Conservation (phyloP, 2,797 vertebrate species). For the Intellagama lesueurii region DNA sequence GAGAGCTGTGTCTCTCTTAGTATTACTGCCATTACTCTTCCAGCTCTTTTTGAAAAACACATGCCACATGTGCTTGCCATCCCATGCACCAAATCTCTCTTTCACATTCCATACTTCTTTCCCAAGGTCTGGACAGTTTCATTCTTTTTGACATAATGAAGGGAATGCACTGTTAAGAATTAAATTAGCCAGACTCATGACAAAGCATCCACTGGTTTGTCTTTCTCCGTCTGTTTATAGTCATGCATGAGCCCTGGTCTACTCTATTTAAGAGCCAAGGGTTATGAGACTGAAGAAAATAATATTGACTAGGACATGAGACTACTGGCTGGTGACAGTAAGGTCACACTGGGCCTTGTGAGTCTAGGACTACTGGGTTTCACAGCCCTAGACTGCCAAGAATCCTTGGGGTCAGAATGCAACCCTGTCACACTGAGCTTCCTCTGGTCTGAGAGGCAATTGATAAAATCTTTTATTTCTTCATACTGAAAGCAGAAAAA, state of each 20-base stretch:
- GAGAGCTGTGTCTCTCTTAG: background rate
- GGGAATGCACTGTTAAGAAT: conserved; percentile 16
- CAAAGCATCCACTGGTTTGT: conserved; percentile 23
- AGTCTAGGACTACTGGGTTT: background rate
- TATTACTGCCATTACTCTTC: background rate
- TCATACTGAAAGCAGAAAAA: background rate
- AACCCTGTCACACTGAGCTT: background rate
- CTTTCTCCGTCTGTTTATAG: conserved; percentile 18
- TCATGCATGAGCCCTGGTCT: background rate
- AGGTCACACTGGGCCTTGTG: background rate
- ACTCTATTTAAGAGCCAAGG: background rate
- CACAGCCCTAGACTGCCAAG: background rate
- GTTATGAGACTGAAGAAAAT: conserved; percentile 1
- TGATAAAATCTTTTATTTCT: background rate
- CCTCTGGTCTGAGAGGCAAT: background rate
- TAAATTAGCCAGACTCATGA: conserved; percentile 36
- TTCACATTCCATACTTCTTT: conserved; percentile 32
- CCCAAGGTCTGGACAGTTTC: conserved; percentile 34
- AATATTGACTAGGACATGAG: background rate
- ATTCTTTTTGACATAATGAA: conserved; percentile 27
- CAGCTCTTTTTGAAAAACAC: background rate
- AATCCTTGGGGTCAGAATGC: background rate
- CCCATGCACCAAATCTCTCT: conserved; percentile 12
- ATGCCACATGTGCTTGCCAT: conserved; percentile 11
- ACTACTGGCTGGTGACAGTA: background rate